A percentile compares a stretch with the other conserved stretches of the same genome.
Conservation (phyloP, 1,140 invertebrate genomes). For the Ylistrum balloti region DNA sequence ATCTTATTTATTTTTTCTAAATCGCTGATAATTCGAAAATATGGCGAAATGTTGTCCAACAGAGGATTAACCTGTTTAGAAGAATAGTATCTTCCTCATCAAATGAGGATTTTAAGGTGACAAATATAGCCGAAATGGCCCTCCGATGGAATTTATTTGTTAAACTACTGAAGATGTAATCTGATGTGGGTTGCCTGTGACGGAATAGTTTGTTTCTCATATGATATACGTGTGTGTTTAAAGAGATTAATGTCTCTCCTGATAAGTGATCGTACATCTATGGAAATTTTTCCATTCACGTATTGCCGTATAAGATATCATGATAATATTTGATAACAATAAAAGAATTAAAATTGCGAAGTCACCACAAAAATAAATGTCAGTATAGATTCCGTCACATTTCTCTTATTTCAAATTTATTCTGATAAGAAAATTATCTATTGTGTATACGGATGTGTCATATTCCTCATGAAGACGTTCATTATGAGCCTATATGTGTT, state of each 20-base stretch:
- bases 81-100: neutral
- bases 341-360: neutral
- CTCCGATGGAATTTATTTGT: neutral
- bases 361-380: conserved; percentile 20
- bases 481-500: neutral
- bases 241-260: conserved; percentile 23
- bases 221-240: conserved; percentile 22
- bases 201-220: neutral
- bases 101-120: neutral
- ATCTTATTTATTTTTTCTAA: neutral
- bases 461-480: neutral
- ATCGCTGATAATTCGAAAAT: neutral
- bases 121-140: neutral
- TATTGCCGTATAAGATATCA: conserved; percentile 12
- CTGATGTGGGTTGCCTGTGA: neutral
- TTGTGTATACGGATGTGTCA: neutral
- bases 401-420: conserved; percentile 27
- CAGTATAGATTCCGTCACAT: neutral
- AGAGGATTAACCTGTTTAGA: neutral
- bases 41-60: neutral
- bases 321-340: conserved; percentile 2
- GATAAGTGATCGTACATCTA: conserved; percentile 5
- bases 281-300: neutral
- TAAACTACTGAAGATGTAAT: neutral
- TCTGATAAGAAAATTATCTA: neutral